These are phyloP conservation scores for Ceyx erithaca DNA, from an alignment of 2,797 vertebrate genomes.

Conservation along the genomic window DNA sequence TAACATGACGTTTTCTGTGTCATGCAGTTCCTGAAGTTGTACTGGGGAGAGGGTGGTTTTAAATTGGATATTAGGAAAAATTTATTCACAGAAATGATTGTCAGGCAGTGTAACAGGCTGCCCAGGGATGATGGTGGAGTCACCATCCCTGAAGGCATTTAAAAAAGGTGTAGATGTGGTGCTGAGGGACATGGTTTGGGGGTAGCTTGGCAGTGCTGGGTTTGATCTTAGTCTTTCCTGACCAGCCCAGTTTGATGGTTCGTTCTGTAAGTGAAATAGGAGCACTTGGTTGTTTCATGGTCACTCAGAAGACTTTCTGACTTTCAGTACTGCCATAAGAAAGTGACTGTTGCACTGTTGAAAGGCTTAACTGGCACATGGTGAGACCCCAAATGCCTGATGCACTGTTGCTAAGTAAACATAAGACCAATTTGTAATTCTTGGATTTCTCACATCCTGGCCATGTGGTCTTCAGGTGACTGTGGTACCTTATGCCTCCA, in stretches of 20 bases:
- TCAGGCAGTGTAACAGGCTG: too few species aligned
- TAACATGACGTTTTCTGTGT: not conserved
- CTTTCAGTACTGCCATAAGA: not conserved
- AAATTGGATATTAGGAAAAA: too few species aligned
- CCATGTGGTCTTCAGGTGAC: not conserved
- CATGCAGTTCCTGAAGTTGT: too few species aligned
- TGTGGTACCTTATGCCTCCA: not conserved
- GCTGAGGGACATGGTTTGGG: too few species aligned
- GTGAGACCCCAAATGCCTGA: not conserved
- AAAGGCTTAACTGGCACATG: not conserved
- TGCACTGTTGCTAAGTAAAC: not conserved
- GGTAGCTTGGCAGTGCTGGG: too few species aligned
- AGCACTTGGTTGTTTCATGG: not conserved
- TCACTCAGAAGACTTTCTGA: not conserved
- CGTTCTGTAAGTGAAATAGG: not conserved
- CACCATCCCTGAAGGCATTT: too few species aligned
- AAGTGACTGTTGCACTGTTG: not conserved
- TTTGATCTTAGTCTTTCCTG: too few species aligned
- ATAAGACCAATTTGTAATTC: not conserved
- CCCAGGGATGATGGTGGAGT: too few species aligned
- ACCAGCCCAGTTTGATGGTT: too few species aligned
- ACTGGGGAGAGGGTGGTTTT: too few species aligned
- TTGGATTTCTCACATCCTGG: not conserved
- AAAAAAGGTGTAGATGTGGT: too few species aligned
- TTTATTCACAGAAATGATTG: too few species aligned